A percentile compares a stretch with the other conserved stretches of the same genome.
These are phyloP conservation scores for Stenodera caucasica DNA, from an alignment of 2,888 invertebrate species.

Conservation along the genomic window DNA sequence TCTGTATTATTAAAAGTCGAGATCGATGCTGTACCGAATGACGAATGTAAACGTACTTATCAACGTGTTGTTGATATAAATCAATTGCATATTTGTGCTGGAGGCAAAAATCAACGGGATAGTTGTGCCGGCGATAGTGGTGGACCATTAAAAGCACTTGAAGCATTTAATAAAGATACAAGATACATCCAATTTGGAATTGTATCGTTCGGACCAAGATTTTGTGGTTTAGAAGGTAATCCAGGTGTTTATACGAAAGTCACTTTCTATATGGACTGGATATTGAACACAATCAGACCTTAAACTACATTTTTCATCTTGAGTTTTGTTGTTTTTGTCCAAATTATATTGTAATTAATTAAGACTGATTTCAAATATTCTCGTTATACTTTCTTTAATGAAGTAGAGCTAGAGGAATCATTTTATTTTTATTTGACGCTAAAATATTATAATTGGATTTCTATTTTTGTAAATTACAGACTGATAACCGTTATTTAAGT, in stretches of 20 bases:
- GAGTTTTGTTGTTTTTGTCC: slow-evolving; percentile 3
- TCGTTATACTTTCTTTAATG: too few relatives aligned
- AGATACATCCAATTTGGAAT: slow-evolving; percentile 63
- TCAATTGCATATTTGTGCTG: slow-evolving; percentile 64
- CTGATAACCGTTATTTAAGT: neutral
- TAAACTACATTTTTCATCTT: slow-evolving; percentile 36
- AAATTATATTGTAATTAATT: too few relatives aligned
- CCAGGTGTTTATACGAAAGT: slow-evolving; percentile 74
- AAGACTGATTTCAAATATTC: slow-evolving; percentile 7
- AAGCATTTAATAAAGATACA: slow-evolving; percentile 47
- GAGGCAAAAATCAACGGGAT: slow-evolving; percentile 62
- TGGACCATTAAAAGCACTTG: slow-evolving; percentile 62
- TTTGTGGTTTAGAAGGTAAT: slow-evolving; percentile 56
- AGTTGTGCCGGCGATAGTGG: slow-evolving; percentile 72
- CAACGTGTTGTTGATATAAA: slow-evolving; percentile 32
- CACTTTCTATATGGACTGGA: slow-evolving; percentile 67
- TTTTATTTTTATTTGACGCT: too few relatives aligned
- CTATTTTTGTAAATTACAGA: neutral
- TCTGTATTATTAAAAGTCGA: slow-evolving; percentile 43
- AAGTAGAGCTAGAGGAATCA: too few relatives aligned
- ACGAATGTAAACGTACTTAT: slow-evolving; percentile 43
- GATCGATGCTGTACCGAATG: slow-evolving; percentile 33
- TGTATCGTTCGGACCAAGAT: slow-evolving; percentile 58
- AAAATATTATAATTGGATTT: too few relatives aligned
- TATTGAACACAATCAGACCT: slow-evolving; percentile 57